phyloP scores from a whole-genome alignment of 1,140 invertebrate genomes.

The Euborellia annulipes region DNA sequence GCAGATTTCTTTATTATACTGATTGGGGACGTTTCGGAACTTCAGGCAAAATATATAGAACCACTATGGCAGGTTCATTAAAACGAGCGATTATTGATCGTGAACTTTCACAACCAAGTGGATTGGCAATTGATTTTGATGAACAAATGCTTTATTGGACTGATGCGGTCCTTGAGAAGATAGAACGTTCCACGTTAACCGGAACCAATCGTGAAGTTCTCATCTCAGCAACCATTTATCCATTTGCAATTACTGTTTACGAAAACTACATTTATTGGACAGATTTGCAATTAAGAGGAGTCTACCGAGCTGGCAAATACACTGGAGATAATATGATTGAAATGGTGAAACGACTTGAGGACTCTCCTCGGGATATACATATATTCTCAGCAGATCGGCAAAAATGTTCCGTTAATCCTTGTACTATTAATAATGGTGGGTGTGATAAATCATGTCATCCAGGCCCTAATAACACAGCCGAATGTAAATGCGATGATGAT shows the following conservation, averaged over 20 bases:
- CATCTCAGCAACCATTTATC: constrained; percentile 84
- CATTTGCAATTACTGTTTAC: constrained; percentile 86
- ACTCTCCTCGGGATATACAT: constrained; percentile 80
- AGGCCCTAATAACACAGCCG: constrained; percentile 59
- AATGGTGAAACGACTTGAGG: constrained; percentile 80
- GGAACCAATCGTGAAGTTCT: constrained; percentile 57
- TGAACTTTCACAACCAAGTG: constrained; percentile 88
- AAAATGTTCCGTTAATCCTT: constrained; percentile 68
- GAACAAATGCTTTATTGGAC: constrained; percentile 95
- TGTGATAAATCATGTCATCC: constrained; percentile 92
- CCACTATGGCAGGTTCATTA: constrained; percentile 91
- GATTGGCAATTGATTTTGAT: constrained; percentile 90
- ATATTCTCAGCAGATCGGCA: constrained; percentile 70
- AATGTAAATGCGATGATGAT: constrained; percentile 74
- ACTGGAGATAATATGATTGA: constrained; percentile 90
- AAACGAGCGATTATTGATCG: constrained; percentile 78
- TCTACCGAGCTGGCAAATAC: constrained; percentile 92
- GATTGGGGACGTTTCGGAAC: constrained; percentile 89
- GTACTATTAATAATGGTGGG: constrained; percentile 84
- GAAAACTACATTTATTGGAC: constrained; percentile 95
- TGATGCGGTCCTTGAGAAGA: constrained; percentile 91
- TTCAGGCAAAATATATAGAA: constrained; percentile 83
- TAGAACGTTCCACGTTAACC: constrained; percentile 82
- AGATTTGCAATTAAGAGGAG: constrained; percentile 82
- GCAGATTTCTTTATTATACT: constrained; percentile 68